Base-by-base conservation (phyloP, 2,888 invertebrate species). In the Nemotelus nigrinus region DNA sequence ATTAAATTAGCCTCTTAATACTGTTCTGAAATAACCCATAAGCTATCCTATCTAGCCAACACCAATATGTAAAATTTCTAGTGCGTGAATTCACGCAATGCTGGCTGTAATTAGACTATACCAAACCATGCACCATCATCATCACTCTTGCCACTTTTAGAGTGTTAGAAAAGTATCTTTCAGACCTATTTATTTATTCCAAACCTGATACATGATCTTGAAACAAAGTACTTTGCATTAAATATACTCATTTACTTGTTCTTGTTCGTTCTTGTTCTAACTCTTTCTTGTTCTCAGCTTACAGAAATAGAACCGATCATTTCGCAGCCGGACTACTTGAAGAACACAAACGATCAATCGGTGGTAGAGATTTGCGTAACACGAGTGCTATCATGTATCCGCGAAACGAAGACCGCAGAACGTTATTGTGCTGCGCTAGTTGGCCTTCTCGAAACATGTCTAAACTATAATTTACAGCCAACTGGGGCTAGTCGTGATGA, bases 361-460 rank as follows among this genome's bases (percentile, higher is more conserved):
- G 94, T 97, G 79, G 96, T 97, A 82, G 97, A 98, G 88, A 97
- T 98, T 84, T 96, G 96, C 86, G 93, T 98, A 79, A 96, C 97
- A 1, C 88, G 97, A 80, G 93, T 96, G 60, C 95, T 96, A 63
- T 94, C 96, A 81, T 96, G 96, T 83, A 93, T 97, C 81, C 91
- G 96, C 82, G 97, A 97, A 87, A 96, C 96, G 0, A 85, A 85
- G 58, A 95, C 94, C 53, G 92, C 97, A 78, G 96, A 97, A 85
- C 91, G 93, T 81, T 95, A 97, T 87, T 94, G 94, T 71, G 91
- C 92, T 72, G 92, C 95, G 0, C 88, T 98, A 81, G 96, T 98
- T 43, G 91, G 92, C 58, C 88, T 98, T 75, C 88, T 98, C 79
- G 95, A 96, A 88, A 94, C 94, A 50, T 97, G 97, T 84, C 88